Evolutionary conservation across 2,888 invertebrate species (phyloP), one percentile per base, ranked within the genome.

Genomic region (Drosophila mimetica): DNA sequence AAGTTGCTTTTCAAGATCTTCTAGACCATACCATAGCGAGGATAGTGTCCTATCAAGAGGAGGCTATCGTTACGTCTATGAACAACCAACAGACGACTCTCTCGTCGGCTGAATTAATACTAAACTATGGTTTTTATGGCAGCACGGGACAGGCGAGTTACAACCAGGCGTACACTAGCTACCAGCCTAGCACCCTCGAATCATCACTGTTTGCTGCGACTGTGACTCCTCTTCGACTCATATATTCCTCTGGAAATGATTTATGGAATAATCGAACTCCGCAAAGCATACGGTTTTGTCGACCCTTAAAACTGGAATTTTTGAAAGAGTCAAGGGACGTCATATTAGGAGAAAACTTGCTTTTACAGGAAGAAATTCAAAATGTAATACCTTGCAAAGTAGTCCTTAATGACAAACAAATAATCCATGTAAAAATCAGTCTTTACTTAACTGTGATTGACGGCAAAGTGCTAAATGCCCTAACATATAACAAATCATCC

Each of bases 111-210:
- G 53, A 61, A 6, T 25, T 54, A 14, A 39, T 46, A 11, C n/a
- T 47, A 5, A 60, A 47, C 30, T 54, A 63, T 54, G 54, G 48
- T 4, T 48, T 55, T 25, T 36, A 63, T 34, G 48, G 47, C n/a
- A 63, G 60, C 28, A 47, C 47, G 5, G 47, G 53, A 22, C 52
- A 60, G n/a, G 25, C 60, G 4, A 61, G 37, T 14, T 51, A 28
- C 11, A 30, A 58, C 41, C 36, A 58, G 20, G 16, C 46, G 9
- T 46, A 16, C 30, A 30, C 30, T 47, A 18, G 32, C 18, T 14
- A 18, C 11, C 30, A 32, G 18, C 13, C 18, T 9, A 11, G 13
- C 16, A 25, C 47, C 18, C 14, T 13, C 28, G 59, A 59, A 36
- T 59, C 51, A 8, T 16, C 34, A n/a, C 34, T 51, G 4, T 51